Evolutionary conservation across 1,140 invertebrate genomes (phyloP), one percentile per base, ranked within the genome.

Genomic region (Thalassaphorura encarpata): DNA sequence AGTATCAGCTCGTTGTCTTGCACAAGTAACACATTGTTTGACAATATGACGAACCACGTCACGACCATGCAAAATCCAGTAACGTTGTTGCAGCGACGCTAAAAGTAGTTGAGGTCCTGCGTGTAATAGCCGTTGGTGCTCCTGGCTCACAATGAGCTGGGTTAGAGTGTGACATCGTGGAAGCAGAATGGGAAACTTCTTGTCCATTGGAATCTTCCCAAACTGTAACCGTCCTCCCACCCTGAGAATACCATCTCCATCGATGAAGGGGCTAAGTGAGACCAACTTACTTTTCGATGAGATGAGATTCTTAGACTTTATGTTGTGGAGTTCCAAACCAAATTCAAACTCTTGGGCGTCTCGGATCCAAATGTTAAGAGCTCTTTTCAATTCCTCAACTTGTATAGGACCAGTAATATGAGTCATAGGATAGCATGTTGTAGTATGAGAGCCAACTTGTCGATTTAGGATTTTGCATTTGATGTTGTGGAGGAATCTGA

Each of bases 181-280:
- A 18, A 73, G 33, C 3, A 71, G 23, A 26, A 70, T 66, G 15
- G 67, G 69, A 64, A 67, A 60, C 53, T 66, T 67, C 23, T 56
- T 54, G 46, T 64, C 55, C 41, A 57, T 51, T 43, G 66, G 4
- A 23, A 58, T n/a, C 19, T 49, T 47, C 1, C 69, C 57, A 36
- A 70, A 46, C 18, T 52, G 49, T 4, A 75, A 33, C 50, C 73
- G 52, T 24, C 72, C 69, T 1, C 72, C 72, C 1, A 74, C 71
- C 27, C 72, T 60, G 43, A 75, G 39, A 19, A 72, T 45, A 13
- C 67, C 66, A 21, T 67, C 21, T 19, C 67, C 21, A 54, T 73
- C 71, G n/a, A 76, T 19, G 52, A 70, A 70, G 66, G 69, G 50
- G 73, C 73, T 63, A 15, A 73, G 57, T 1, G 33, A 28, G 2